phyloP scores from a whole-genome alignment of 2,797 vertebrate genomes.

The Carapus acus region DNA sequence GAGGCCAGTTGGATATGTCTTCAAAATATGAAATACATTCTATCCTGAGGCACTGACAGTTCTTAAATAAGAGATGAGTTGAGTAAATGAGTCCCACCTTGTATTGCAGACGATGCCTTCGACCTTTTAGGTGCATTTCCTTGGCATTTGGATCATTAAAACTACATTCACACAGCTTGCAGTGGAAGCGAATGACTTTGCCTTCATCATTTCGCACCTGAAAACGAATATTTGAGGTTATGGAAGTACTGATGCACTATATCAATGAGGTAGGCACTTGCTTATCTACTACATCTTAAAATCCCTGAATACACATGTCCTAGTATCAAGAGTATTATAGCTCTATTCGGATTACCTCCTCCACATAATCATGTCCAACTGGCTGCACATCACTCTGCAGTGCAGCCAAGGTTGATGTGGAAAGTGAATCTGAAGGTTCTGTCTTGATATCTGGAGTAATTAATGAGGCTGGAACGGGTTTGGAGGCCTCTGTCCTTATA shows the following conservation, averaged over 20 bases:
- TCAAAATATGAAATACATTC: too few relatives aligned
- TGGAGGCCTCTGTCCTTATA: conserved; percentile 70
- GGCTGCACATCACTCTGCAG: conserved; percentile 95
- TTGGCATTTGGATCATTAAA: conserved; percentile 99
- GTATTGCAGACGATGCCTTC: conserved; percentile 92
- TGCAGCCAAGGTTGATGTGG: conserved; percentile 81
- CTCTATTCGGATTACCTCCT: too few relatives aligned
- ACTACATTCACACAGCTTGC: conserved; percentile 97
- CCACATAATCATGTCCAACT: conserved; percentile 96
- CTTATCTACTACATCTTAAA: too few relatives aligned
- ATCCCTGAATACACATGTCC: too few relatives aligned
- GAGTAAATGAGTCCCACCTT: conserved; percentile 72
- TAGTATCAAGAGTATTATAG: too few relatives aligned
- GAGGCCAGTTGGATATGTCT: too few relatives aligned
- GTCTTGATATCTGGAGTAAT: conserved; percentile 56
- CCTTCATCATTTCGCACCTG: conserved; percentile 98
- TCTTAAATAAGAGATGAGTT: not conserved
- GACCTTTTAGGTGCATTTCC: conserved; percentile 96
- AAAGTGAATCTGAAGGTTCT: conserved; percentile 75
- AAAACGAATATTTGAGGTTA: conserved; percentile 14
- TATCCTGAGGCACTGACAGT: too few relatives aligned
- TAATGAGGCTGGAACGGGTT: conserved; percentile 41
- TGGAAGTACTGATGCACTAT: too few relatives aligned
- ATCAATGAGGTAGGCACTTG: too few relatives aligned
- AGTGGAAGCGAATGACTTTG: conserved; percentile 96